Evolutionary conservation across 2,888 invertebrate genomes (phyloP).

Genomic region (Cataglyphis albicans): DNA sequence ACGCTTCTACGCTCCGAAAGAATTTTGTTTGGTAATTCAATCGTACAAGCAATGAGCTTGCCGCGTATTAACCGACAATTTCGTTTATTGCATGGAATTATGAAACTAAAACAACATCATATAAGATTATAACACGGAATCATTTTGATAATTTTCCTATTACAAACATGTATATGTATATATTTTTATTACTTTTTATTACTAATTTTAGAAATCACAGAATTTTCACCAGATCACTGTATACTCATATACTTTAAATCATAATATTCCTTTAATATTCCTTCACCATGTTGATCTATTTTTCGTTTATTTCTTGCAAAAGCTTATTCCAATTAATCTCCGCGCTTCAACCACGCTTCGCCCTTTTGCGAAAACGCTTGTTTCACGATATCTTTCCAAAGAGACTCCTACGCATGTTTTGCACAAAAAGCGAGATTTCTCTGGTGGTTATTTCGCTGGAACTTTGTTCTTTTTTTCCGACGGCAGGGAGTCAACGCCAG

Average conservation of each 20-base stretch:
- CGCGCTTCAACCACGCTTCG: neutral
- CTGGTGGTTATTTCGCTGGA: neutral
- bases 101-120: too few species aligned
- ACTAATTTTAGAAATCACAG: neutral
- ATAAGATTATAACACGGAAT: neutral
- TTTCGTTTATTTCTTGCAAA: neutral
- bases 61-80: conserved; percentile 12
- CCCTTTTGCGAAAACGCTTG: neutral
- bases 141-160: neutral
- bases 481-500: conserved; percentile 68
- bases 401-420: conserved; percentile 1
- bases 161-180: neutral
- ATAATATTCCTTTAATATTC: neutral
- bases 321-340: neutral
- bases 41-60: conserved; percentile 7
- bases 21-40: conserved; percentile 51
- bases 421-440: conserved; percentile 6
- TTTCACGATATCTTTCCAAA: neutral
- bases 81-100: neutral
- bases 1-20: conserved; percentile 28
- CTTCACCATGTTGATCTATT: neutral
- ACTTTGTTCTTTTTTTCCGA: conserved; percentile 25
- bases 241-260: neutral
- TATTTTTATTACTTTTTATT: neutral
- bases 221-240: neutral